Evolutionary conservation across 2,888 invertebrate genomes (phyloP), one percentile per base, ranked within the genome.

Genomic region (Drosophila nigritarsus): DNA sequence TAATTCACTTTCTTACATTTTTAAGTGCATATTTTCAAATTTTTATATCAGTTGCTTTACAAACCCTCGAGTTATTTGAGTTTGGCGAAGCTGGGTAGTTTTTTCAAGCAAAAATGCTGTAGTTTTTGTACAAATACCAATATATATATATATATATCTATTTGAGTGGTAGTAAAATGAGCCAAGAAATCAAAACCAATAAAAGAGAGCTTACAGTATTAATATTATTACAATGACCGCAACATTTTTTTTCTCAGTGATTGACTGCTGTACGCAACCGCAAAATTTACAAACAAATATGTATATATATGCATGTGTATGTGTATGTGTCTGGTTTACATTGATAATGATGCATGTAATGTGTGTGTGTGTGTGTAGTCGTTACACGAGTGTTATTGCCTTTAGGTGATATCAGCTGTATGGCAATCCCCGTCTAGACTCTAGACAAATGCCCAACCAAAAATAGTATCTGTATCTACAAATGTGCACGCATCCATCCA

Each of bases 391-490:
- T 53, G 59, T 15, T 49, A 34, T 48, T 29, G 54, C 61, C 66
- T 78, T 73, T 61, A 34, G 73, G 60, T 56, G 73, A 63, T 73
- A 66, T 70, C 74, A 69, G 65, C 63, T 69, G 67, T 64, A 59
- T 63, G 67, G 53, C 64, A 65, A 59, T 65, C 65, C 70, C 34
- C 15, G 13, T 32, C 80, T 45, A 45, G 45, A 45, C 45, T 70
- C 86, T 75, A 80, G 80, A 82, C 82, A 56, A 56, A 75, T 80
- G 75, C 71, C 71, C 70, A 80, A 86, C 83, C 78, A 77, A 75
- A 88, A 88, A 83, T 80, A 82, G 76, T 73, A 32, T 18, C 27
- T 38, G 24, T 27, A 11, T 54, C 53, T 34, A 8, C 34, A 34
- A 34, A 34, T 51, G 32, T 20, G 51, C 8, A 36, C 54, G 36